phyloP scores from a whole-genome alignment of 2,888 invertebrate species.

The Cremastinae sp. region DNA sequence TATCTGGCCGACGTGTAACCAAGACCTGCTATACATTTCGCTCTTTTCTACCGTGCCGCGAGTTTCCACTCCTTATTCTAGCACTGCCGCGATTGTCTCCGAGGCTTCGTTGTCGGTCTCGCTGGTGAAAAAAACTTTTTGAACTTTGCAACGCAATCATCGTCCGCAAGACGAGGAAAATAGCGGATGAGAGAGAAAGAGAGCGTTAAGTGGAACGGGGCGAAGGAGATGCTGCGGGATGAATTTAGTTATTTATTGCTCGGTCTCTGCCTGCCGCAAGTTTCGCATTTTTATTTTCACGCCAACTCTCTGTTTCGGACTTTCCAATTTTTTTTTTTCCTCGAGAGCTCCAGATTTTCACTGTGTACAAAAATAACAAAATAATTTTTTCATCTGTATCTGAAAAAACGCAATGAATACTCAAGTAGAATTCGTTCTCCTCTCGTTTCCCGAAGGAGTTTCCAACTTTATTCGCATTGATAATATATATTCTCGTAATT shows the following conservation, averaged over 20 bases:
- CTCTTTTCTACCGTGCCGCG: constrained; percentile 47
- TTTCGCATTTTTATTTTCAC: constrained; percentile 42
- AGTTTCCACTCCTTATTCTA: constrained; percentile 39
- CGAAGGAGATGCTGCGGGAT: constrained; percentile 59
- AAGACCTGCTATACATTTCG: constrained; percentile 22
- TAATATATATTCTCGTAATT: too few relatives aligned
- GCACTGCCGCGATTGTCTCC: constrained; percentile 52
- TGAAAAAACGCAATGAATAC: background rate
- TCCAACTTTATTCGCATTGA: background rate
- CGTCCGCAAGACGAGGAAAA: constrained; percentile 55
- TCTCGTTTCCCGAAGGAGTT: background rate
- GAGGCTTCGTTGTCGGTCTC: constrained; percentile 45
- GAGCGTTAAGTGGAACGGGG: constrained; percentile 43
- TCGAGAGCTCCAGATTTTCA: constrained; percentile 6
- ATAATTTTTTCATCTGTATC: constrained; percentile 4
- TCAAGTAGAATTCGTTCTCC: background rate
- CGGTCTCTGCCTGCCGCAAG: constrained; percentile 39
- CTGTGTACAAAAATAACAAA: constrained; percentile 1
- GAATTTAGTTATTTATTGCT: constrained; percentile 71
- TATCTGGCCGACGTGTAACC: constrained; percentile 30
- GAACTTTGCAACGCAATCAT: constrained; percentile 65
- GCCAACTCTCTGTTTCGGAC: constrained; percentile 28
- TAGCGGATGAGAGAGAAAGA: background rate
- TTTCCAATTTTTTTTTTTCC: constrained; percentile 43
- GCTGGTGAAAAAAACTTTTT: constrained; percentile 59